Percentiles rank a stretch among this genome's conserved stretches.
Evolutionary conservation across 2,888 invertebrate species (phyloP).

Genomic region (Arrhopalites spinosus): DNA sequence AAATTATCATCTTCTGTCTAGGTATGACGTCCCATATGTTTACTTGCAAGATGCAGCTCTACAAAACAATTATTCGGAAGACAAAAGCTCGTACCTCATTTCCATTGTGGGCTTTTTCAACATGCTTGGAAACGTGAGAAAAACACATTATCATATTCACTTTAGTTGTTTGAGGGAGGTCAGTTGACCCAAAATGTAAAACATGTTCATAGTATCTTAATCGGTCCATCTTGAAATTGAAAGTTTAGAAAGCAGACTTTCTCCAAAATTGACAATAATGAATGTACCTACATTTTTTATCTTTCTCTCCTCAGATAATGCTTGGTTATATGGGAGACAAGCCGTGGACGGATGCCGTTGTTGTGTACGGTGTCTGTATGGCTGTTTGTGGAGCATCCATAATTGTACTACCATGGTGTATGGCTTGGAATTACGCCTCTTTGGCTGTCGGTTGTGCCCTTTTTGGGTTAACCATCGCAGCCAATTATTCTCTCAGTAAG

Average conservation of each 20-base stretch:
- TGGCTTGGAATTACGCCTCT: conserved; percentile 58
- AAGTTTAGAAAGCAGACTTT: too few relatives aligned
- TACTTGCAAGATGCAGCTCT: conserved; percentile 85
- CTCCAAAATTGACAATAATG: neutral
- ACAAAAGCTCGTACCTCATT: conserved; percentile 77
- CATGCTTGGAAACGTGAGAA: conserved; percentile 84
- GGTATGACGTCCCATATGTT: conserved; percentile 91
- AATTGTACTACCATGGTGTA: conserved; percentile 50
- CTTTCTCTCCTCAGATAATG: conserved; percentile 65
- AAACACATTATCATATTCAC: neutral
- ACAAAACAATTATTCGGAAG: conserved; percentile 71
- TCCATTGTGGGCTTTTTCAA: conserved; percentile 88
- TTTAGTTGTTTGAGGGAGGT: too few relatives aligned
- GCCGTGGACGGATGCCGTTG: conserved; percentile 78
- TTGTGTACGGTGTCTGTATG: conserved; percentile 81
- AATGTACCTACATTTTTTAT: neutral
- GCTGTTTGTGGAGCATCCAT: conserved; percentile 60
- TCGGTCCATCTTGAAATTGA: too few relatives aligned
- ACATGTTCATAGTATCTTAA: conserved; percentile 3
- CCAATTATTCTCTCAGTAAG: conserved; percentile 78
- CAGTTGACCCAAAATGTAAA: too few relatives aligned
- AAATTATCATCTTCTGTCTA: too few relatives aligned
- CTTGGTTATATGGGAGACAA: conserved; percentile 90
- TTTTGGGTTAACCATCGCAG: conserved; percentile 88
- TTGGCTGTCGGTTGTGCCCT: conserved; percentile 72